Conservation (phyloP, 2,888 invertebrate species). For the Auanema freiburgensis region DNA sequence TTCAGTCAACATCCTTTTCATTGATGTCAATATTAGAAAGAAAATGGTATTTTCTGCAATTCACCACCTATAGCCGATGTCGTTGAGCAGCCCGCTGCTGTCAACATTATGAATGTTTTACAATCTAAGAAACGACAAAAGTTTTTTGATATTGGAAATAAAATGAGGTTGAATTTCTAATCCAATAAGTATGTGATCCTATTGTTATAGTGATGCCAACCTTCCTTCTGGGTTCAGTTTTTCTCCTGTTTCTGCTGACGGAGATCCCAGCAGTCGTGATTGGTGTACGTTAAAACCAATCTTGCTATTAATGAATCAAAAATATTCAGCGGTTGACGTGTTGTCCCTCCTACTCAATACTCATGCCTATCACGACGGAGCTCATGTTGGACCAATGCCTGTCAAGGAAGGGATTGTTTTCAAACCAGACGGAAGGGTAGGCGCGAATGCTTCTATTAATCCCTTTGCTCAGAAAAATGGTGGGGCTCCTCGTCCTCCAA, state of each 20-base stretch:
- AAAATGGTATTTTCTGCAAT: slow-evolving; percentile 1
- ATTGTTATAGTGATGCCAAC: not conserved
- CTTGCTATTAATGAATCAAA: no score
- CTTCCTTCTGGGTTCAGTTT: slow-evolving; percentile 2
- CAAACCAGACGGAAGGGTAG: slow-evolving; percentile 8
- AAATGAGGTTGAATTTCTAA: no score
- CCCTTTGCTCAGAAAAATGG: slow-evolving; percentile 3
- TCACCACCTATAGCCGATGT: not conserved
- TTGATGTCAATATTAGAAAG: not conserved
- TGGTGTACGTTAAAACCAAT: slow-evolving; percentile 6
- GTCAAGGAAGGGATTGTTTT: slow-evolving; percentile 6
- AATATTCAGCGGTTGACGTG: slow-evolving; percentile 9
- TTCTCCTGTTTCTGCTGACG: slow-evolving; percentile 1
- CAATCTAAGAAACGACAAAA: no score
- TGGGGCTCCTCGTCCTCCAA: slow-evolving; percentile 18
- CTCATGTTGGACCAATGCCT: slow-evolving; percentile 2
- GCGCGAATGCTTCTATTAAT: not conserved
- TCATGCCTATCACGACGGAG: slow-evolving; percentile 5
- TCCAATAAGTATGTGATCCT: no score
- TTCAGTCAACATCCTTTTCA: not conserved
- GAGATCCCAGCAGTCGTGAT: slow-evolving; percentile 6
- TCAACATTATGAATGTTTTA: no score
- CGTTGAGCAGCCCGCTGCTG: no score
- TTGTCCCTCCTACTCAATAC: slow-evolving; percentile 1
- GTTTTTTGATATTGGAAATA: no score